Percentiles rank a stretch among this genome's conserved stretches.
These are phyloP conservation scores for Leptinotarsa haldemani DNA, from an alignment of 2,888 invertebrate species.

Conservation along the genomic window DNA sequence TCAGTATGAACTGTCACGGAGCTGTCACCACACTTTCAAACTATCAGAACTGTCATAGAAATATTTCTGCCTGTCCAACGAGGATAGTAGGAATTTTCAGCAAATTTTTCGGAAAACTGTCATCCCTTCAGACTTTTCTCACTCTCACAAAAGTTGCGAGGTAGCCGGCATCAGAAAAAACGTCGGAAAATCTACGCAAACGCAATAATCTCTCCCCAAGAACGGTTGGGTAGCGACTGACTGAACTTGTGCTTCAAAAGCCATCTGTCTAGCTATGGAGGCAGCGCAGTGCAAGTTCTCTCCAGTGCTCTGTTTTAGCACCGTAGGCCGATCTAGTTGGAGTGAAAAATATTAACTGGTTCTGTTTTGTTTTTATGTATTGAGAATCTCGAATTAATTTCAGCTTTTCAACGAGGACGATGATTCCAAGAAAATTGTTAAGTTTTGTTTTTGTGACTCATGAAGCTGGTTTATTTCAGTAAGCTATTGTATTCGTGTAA, in stretches of 20 bases:
- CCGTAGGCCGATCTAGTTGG: constrained; percentile 51
- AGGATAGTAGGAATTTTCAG: not conserved
- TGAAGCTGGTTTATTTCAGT: constrained; percentile 7
- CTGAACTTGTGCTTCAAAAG: constrained; percentile 39
- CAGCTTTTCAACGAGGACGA: constrained; percentile 28
- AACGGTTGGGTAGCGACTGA: constrained; percentile 41
- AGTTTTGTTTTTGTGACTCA: constrained; percentile 17
- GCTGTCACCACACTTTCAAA: constrained; percentile 28
- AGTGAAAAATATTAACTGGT: constrained; percentile 59
- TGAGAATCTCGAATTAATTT: constrained; percentile 46
- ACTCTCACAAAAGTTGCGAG: not conserved
- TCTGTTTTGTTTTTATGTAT: constrained; percentile 60
- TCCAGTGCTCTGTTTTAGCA: constrained; percentile 49
- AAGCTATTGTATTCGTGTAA: not conserved
- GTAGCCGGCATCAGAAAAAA: not conserved
- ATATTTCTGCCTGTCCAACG: not conserved
- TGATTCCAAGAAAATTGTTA: constrained; percentile 18
- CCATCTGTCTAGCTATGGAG: constrained; percentile 44
- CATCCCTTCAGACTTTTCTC: not conserved
- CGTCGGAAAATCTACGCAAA: constrained; percentile 30
- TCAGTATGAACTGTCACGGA: not conserved
- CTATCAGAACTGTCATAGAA: constrained; percentile 19
- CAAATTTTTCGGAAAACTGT: not conserved
- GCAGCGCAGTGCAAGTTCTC: constrained; percentile 41
- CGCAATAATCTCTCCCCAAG: constrained; percentile 32